Evolutionary conservation across 2,113 vertebrate species (phyloP).

Genomic region (Zapus hudsonius): DNA sequence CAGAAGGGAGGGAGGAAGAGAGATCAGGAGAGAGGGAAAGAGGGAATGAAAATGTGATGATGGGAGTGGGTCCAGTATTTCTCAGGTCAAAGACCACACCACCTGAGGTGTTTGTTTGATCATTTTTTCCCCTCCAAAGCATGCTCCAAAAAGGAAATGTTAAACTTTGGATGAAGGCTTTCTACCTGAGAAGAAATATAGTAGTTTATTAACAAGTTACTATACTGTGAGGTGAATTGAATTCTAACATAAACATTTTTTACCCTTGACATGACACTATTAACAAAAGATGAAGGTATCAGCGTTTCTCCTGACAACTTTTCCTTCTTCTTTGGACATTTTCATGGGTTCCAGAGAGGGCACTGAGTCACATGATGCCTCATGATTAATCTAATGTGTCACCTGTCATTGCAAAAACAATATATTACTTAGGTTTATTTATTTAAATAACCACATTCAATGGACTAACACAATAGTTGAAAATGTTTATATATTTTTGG

Average conservation of each 20-base stretch:
- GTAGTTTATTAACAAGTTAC: not conserved
- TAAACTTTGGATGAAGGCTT: not conserved
- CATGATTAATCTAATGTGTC: not conserved
- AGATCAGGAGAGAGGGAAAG: fast-evolving
- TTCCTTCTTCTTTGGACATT: not conserved
- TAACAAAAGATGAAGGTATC: not conserved
- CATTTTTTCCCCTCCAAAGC: not conserved
- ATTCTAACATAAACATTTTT: not conserved
- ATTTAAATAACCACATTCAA: not conserved
- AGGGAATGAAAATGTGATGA: not conserved
- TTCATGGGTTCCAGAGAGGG: not conserved
- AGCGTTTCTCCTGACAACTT: not conserved
- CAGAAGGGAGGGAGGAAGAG: not conserved
- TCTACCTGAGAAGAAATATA: not conserved
- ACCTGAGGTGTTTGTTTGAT: not conserved
- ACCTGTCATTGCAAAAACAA: not conserved
- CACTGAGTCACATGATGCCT: fast-evolving
- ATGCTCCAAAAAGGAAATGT: not conserved
- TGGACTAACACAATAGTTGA: not conserved
- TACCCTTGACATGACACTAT: not conserved
- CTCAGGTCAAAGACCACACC: not conserved
- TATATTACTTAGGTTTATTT: not conserved
- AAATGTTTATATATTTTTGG: not conserved
- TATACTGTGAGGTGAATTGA: not conserved
- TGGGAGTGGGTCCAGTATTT: too few species aligned